Evolutionary conservation across 2,888 invertebrate species (phyloP).

Genomic region (Strigamia maritima): DNA sequence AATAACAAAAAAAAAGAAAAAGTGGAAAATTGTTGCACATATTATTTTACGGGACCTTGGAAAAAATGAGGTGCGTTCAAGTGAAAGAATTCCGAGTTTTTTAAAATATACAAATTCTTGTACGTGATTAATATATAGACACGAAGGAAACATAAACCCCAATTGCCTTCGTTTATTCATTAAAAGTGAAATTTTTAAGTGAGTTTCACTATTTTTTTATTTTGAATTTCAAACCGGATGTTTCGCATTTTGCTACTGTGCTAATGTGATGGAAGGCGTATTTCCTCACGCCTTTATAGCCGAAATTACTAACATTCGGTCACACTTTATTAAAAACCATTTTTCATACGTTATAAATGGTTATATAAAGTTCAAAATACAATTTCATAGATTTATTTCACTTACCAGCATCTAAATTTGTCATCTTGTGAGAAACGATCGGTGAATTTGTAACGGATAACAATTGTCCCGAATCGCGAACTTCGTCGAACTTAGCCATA

Average conservation of each 20-base stretch:
- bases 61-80: background rate
- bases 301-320: background rate
- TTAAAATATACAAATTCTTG: background rate
- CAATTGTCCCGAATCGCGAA: constrained; percentile 72
- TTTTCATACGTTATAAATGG: background rate
- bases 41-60: background rate
- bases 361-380: background rate
- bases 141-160: background rate
- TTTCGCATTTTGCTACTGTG: background rate
- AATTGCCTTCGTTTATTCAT: background rate
- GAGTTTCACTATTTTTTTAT: too few species aligned
- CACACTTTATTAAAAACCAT: background rate
- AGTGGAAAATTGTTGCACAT: background rate
- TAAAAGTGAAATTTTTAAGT: background rate
- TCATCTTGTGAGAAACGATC: background rate
- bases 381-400: background rate
- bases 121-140: background rate
- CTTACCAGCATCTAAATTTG: background rate
- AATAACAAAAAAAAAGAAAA: background rate
- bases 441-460: constrained; percentile 64
- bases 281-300: constrained; percentile 1
- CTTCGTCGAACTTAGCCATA: constrained; percentile 82
- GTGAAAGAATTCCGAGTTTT: background rate
- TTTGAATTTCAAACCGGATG: background rate
- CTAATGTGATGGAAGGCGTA: background rate